These are phyloP conservation scores for Prolemur simus DNA, from an alignment of 2,113 vertebrate genomes.

Conservation along the genomic window DNA sequence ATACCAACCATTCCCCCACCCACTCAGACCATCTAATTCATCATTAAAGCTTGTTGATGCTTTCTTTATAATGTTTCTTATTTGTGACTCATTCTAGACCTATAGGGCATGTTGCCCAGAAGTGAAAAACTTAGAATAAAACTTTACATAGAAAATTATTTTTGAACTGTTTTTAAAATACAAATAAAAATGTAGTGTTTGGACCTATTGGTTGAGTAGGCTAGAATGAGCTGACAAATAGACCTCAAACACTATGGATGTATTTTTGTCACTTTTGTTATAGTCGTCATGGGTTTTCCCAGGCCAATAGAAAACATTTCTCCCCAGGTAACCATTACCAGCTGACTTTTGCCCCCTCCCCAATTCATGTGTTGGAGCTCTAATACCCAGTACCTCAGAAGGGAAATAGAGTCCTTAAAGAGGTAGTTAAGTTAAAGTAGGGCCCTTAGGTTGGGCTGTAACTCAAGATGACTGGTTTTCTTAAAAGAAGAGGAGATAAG, in stretches of 20 bases:
- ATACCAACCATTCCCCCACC: not conserved
- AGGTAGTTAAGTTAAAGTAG: not conserved
- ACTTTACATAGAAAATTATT: not conserved
- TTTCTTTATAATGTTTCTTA: not conserved
- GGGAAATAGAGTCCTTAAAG: not conserved
- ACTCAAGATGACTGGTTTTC: not conserved
- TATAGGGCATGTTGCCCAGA: not conserved
- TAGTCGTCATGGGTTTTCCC: not conserved
- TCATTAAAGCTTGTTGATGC: not conserved
- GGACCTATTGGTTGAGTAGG: not conserved
- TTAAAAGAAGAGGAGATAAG: not conserved
- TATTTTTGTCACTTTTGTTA: not conserved
- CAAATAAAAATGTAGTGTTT: not conserved
- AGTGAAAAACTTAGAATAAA: not conserved
- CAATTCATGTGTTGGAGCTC: not conserved
- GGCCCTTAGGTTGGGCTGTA: rapidly evolving
- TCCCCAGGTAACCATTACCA: not conserved
- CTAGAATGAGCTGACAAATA: not conserved
- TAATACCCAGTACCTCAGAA: not conserved
- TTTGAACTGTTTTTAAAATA: not conserved
- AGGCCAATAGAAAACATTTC: not conserved
- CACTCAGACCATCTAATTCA: not conserved
- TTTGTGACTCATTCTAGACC: not conserved
- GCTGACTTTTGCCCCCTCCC: rapidly evolving
- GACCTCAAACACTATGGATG: not conserved